A percentile compares a stretch with the other conserved stretches of the same genome.
Conservation (phyloP, 2,888 invertebrate species). For the Drosophila aldrichi region DNA sequence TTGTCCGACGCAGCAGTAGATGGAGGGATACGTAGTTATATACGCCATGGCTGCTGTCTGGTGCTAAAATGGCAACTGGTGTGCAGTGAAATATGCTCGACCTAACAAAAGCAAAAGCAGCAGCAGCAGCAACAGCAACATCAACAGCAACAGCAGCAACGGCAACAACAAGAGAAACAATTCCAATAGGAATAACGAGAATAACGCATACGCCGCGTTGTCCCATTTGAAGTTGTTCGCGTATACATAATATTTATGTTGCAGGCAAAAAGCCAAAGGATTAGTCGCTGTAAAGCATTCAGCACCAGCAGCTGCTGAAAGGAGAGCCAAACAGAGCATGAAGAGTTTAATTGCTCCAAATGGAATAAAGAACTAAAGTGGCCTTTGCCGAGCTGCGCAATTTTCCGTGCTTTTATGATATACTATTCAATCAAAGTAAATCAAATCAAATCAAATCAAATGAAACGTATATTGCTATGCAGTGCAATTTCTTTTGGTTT, state of each 20-base stretch:
- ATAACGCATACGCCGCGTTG: conserved; percentile 71
- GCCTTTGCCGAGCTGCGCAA: conserved; percentile 26
- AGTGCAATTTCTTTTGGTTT: conserved; percentile 36
- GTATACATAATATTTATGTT: conserved; percentile 78
- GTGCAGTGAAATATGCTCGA: conserved; percentile 67
- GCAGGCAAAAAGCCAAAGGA: conserved; percentile 56
- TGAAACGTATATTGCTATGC: conserved; percentile 36
- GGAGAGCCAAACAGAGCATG: conserved; percentile 49
- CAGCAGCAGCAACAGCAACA: conserved; percentile 9
- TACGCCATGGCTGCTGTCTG: conserved; percentile 54
- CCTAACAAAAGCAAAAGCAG: conserved; percentile 37
- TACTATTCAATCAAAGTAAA: conserved; percentile 74
- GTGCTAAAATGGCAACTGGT: conserved; percentile 74
- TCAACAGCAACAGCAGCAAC: conserved; percentile 26
- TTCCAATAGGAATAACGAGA: conserved; percentile 35
- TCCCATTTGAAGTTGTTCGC: conserved; percentile 73
- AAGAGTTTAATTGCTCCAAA: conserved; percentile 76
- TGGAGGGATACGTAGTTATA: conserved; percentile 17
- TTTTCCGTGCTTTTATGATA: conserved; percentile 53
- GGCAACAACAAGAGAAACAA: conserved; percentile 36
- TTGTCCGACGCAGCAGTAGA: background rate
- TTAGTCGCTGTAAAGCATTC: conserved; percentile 48
- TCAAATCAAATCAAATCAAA: conserved; percentile 59
- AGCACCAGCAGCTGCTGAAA: conserved; percentile 51
- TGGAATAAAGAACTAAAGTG: conserved; percentile 57